Conservation (phyloP, 2,888 invertebrate species). For the Branchellion lobata region DNA sequence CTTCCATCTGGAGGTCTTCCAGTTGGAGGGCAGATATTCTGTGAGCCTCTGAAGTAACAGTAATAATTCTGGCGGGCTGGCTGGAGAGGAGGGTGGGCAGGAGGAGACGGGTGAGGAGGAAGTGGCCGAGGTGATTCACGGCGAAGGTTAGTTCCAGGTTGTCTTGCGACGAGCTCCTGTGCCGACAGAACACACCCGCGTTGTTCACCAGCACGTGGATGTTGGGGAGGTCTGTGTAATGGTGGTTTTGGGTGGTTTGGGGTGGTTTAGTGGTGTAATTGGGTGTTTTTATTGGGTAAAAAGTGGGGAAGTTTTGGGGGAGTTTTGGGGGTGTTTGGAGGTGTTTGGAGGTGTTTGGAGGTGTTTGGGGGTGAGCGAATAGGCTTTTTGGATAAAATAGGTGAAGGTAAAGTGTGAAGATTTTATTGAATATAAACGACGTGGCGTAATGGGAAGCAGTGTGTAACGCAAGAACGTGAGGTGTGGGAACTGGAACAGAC, state of each 20-base stretch:
- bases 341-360: too few species aligned
- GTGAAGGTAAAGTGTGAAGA: too few species aligned
- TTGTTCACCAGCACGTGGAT: conserved; percentile 53
- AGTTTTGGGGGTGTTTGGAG: too few species aligned
- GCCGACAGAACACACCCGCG: conserved; percentile 46
- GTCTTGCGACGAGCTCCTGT: conserved; percentile 48
- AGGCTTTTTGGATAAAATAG: too few species aligned
- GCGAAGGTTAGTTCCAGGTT: conserved; percentile 52
- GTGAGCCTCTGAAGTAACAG: conserved; percentile 57
- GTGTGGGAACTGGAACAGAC: too few species aligned
- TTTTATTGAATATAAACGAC: too few species aligned
- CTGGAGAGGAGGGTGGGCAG: conserved; percentile 58
- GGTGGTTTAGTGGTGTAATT: too few species aligned
- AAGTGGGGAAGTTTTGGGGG: too few species aligned
- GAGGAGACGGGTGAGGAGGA: conserved; percentile 59
- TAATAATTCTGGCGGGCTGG: conserved; percentile 58
- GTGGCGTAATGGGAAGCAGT: too few species aligned
- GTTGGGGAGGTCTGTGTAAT: conserved; percentile 31
- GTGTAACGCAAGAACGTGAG: too few species aligned
- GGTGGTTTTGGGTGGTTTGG: neutral
- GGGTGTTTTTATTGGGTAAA: too few species aligned
- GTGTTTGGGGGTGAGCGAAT: too few species aligned
- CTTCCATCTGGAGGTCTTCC: conserved; percentile 57
- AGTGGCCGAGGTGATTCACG: conserved; percentile 57
- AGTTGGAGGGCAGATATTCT: conserved; percentile 54